These are phyloP conservation scores for Tridacna gigas DNA, from an alignment of 2,888 invertebrate species.

Conservation along the genomic window DNA sequence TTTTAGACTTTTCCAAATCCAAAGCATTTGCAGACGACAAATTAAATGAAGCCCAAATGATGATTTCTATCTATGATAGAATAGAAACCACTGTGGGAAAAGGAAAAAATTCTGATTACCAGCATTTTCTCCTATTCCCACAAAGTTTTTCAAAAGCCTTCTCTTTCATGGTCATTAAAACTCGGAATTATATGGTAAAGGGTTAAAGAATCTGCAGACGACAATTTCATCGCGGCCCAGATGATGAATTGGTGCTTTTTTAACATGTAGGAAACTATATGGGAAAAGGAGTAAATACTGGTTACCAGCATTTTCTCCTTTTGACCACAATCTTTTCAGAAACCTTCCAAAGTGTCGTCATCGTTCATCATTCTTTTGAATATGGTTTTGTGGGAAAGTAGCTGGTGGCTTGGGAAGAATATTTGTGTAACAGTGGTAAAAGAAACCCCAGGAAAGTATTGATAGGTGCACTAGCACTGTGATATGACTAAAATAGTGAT, in stretches of 20 bases:
- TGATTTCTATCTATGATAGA: not conserved
- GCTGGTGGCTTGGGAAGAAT: too few species aligned
- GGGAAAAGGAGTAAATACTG: not conserved
- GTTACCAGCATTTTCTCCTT: not conserved
- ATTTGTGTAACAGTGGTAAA: too few species aligned
- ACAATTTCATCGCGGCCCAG: not conserved
- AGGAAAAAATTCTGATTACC: not conserved
- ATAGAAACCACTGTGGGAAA: not conserved
- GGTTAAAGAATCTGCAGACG: not conserved
- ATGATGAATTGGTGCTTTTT: too few species aligned
- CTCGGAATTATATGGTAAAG: not conserved
- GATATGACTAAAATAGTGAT: not conserved
- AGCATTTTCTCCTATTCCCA: not conserved
- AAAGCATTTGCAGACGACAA: not conserved
- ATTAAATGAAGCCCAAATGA: not conserved
- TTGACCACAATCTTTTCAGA: not conserved
- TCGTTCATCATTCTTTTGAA: not conserved
- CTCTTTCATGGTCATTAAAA: not conserved
- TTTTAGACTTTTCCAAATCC: not conserved
- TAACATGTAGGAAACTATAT: not conserved
- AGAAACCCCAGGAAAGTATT: not conserved
- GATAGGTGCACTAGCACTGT: not conserved
- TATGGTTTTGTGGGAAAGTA: not conserved
- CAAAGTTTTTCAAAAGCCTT: not conserved
- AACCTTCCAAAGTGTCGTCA: not conserved